Evolutionary conservation across 2,888 invertebrate genomes (phyloP).

Genomic region (Pristionchus japonicus): DNA sequence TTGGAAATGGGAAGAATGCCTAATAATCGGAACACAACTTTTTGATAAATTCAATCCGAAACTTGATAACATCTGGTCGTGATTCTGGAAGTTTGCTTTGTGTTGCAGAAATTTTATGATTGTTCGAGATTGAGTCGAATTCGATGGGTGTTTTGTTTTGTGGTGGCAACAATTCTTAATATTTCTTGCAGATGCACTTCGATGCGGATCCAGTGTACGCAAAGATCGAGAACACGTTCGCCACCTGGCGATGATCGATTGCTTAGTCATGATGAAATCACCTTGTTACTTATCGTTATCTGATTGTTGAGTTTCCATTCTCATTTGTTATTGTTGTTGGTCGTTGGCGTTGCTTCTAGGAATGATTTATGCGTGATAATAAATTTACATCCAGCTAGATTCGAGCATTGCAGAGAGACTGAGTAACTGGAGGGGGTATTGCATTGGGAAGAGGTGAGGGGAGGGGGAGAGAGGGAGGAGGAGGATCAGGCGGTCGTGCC

Average conservation of each 20-base stretch:
- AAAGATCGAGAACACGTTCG: slow-evolving; percentile 43
- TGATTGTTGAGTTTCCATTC: background rate
- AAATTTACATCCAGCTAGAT: background rate
- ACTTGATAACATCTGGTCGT: too few relatives aligned
- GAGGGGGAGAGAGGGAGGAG: background rate
- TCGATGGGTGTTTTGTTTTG: too few relatives aligned
- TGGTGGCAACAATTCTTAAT: too few relatives aligned
- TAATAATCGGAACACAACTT: background rate
- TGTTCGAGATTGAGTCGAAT: too few relatives aligned
- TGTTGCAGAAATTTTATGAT: too few relatives aligned
- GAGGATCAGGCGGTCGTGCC: slow-evolving; percentile 14
- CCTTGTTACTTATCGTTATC: background rate
- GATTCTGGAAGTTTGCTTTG: too few relatives aligned
- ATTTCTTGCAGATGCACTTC: slow-evolving; percentile 42
- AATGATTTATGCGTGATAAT: slow-evolving; percentile 11
- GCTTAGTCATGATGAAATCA: background rate
- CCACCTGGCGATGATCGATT: slow-evolving; percentile 22
- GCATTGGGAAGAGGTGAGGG: background rate
- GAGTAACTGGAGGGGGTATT: background rate
- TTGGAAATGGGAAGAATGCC: background rate
- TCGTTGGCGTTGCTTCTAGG: background rate
- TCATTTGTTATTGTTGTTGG: background rate
- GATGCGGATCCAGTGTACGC: slow-evolving; percentile 12
- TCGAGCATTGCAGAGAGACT: background rate
- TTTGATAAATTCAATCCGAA: too few relatives aligned